Base-by-base conservation (phyloP, 2,888 invertebrate species). In the Plusia festucae region DNA sequence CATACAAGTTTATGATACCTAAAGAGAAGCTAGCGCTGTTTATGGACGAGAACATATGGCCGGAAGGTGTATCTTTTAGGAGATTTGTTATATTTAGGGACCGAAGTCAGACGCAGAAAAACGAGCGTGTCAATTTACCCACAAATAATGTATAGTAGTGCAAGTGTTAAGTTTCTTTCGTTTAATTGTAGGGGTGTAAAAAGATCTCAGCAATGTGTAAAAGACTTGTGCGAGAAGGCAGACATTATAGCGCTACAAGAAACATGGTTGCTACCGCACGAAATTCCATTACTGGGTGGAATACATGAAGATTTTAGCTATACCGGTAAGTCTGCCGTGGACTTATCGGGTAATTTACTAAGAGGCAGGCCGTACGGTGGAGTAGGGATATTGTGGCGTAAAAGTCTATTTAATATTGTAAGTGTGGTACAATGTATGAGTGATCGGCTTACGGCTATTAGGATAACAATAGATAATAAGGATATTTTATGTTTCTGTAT, bases 81-180 rank as follows among this genome's bases (percentile, higher is more conserved):
- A 8, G 13, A 34, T 24, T 55, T 22, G 4, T 55, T 40, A 57
- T 9, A 15, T 57, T 57, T 46, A 49, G 30, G 11, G 30, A 49
- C 27, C 24, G 13, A 22, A 16, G 15, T 15, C 55, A 55, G 55
- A 15, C 55, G 2, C 55, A 15, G 55, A 40, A n/a, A 18, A 55
- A 22, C 13, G 54, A 54, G 15, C n/a, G 22, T 22, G 20, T 51
- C 11, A 51, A 51, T 22, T 22, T 51, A 53, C 53, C 24, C 24
- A 13, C 22, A 40, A 56, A 24, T 11, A 54, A 34, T 56, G 24
- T 5, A 4, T 20, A 44, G 18, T 44, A 44, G 2, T 4, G n/a
- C 56, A n/a, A 56, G 44, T 56, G 56, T 56, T 24, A 56, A 56
- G 32, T 56, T 56, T 44, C 24, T 56, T 6, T 32, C 56, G 13